These are phyloP conservation scores for Hoplodrina blanda DNA, from an alignment of 2,888 invertebrate species.

Conservation along the genomic window DNA sequence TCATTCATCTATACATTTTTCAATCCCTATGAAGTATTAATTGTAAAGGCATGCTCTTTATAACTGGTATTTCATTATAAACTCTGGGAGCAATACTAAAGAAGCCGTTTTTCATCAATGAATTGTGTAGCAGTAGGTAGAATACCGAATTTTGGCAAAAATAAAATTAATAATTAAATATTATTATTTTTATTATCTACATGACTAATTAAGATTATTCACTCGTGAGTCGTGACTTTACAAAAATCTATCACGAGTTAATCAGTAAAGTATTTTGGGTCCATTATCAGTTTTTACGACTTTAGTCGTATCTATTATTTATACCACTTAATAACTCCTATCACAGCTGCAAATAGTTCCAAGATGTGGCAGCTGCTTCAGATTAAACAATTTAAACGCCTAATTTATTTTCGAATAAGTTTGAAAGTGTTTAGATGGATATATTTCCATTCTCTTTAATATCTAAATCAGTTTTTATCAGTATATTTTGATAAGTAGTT, in stretches of 20 bases:
- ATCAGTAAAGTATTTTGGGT: slow-evolving; percentile 22
- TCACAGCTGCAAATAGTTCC: background rate
- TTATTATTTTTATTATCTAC: slow-evolving; percentile 3
- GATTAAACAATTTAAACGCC: too few relatives aligned
- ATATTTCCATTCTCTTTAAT: background rate
- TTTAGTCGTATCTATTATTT: background rate
- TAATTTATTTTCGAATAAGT: too few relatives aligned
- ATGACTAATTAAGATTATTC: background rate
- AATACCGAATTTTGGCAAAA: background rate
- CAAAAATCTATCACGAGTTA: slow-evolving; percentile 3
- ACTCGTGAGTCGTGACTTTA: slow-evolving; percentile 17
- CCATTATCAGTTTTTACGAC: slow-evolving; percentile 16
- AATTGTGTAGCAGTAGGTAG: background rate
- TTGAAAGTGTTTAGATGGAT: background rate
- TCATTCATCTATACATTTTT: too few relatives aligned
- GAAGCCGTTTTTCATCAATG: too few relatives aligned
- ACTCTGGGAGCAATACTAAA: too few relatives aligned
- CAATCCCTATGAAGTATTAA: too few relatives aligned
- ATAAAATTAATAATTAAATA: background rate
- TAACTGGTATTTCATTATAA: too few relatives aligned
- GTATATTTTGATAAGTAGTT: slow-evolving; percentile 18
- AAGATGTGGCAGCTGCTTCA: background rate
- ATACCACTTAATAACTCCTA: background rate
- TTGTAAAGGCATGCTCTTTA: too few relatives aligned
- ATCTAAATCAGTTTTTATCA: background rate